These are phyloP conservation scores for Callithrix jacchus DNA, from an alignment of 2,113 vertebrate genomes.

Conservation along the genomic window DNA sequence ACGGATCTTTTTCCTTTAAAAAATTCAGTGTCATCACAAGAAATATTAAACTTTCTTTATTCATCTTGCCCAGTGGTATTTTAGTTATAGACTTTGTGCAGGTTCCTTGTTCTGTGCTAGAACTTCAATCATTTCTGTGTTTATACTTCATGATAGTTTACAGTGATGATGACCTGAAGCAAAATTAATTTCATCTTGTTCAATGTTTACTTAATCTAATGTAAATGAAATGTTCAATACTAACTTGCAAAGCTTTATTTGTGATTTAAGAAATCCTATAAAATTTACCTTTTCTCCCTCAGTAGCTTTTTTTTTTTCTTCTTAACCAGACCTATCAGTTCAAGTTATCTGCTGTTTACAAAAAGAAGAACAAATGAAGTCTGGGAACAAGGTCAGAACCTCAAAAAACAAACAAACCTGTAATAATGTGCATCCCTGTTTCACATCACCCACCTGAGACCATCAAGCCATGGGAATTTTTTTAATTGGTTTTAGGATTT, in stretches of 20 bases:
- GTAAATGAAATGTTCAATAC: background rate
- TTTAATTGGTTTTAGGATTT: background rate
- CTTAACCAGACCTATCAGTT: background rate
- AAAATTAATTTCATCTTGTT: conserved; percentile 41
- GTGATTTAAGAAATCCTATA: conserved; percentile 18
- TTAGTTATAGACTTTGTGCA: background rate
- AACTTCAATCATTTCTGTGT: background rate
- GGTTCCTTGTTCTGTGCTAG: background rate
- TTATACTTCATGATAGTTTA: background rate
- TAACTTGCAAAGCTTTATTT: conserved; percentile 44
- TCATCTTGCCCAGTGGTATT: conserved; percentile 40
- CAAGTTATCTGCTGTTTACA: background rate
- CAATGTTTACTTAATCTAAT: background rate
- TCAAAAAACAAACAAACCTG: background rate
- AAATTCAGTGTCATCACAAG: conserved; percentile 48
- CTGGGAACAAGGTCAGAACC: background rate
- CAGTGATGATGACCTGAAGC: conserved; percentile 13
- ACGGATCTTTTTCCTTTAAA: conserved; percentile 47
- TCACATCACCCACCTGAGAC: background rate
- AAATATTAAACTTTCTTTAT: conserved; percentile 43
- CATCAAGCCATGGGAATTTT: background rate
- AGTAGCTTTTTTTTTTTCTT: background rate
- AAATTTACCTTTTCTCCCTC: conserved; percentile 7
- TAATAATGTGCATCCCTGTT: background rate
- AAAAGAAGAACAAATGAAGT: background rate